Evolutionary conservation across 2,113 vertebrate species (phyloP).

Genomic region (Mellivora capensis): DNA sequence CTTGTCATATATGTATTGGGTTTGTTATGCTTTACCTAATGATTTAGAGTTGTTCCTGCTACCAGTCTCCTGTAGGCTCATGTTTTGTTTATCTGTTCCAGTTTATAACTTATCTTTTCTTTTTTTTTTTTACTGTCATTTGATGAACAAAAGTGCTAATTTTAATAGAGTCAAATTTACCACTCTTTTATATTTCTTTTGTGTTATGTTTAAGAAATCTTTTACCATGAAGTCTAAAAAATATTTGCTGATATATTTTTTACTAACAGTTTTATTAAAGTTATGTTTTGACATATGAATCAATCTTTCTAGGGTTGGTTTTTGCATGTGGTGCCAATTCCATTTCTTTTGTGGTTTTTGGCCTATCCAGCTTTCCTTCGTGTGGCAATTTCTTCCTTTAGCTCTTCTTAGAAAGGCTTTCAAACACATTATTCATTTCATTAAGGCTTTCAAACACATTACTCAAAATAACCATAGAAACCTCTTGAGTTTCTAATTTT

Average conservation of each 20-base stretch:
- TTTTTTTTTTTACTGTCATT: not conserved
- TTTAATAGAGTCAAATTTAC: not conserved
- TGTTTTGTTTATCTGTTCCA: not conserved
- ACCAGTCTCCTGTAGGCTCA: not conserved
- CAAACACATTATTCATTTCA: not conserved
- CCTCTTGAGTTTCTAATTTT: not conserved
- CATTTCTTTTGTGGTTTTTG: not conserved
- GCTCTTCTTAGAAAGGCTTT: not conserved
- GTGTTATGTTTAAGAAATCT: not conserved
- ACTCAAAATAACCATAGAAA: not conserved
- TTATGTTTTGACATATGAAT: not conserved
- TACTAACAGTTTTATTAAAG: not conserved
- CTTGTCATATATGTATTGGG: not conserved
- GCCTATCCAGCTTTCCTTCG: not conserved
- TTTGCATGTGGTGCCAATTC: not conserved
- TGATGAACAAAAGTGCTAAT: not conserved
- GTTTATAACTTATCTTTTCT: not conserved
- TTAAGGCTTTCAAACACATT: not conserved
- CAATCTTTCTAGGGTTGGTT: not conserved
- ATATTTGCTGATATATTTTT: not conserved
- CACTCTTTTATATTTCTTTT: not conserved
- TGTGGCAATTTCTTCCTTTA: not conserved
- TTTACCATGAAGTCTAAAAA: not conserved
- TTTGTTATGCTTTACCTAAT: not conserved
- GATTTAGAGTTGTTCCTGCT: not conserved